Percentiles rank a stretch among this genome's conserved stretches.
phyloP scores from a whole-genome alignment of 2,113 vertebrate genomes.

The Cavia aperea region DNA sequence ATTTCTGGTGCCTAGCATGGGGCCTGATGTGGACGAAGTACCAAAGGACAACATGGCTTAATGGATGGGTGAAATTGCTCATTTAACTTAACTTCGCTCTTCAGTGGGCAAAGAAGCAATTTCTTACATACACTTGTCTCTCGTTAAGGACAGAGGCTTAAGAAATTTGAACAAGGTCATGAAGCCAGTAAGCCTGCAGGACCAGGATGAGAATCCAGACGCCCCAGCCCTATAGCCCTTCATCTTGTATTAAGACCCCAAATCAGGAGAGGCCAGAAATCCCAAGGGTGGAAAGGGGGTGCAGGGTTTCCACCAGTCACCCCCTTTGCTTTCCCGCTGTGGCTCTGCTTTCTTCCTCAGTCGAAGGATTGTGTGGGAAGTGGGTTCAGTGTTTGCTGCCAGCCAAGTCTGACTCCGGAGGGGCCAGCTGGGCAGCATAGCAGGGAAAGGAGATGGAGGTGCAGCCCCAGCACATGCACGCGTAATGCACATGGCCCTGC shows the following conservation, averaged over 20 bases:
- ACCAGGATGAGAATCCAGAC: neutral
- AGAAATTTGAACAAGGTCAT: neutral
- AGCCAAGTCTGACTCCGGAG: neutral
- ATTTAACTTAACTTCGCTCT: neutral
- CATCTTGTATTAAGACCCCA: neutral
- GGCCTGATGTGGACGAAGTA: fast-evolving
- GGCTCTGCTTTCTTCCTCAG: neutral
- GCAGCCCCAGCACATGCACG: fast-evolving
- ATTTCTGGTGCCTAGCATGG: neutral
- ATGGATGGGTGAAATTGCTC: neutral
- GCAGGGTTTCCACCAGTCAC: neutral
- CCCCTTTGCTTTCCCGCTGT: neutral
- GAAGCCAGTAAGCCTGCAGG: neutral
- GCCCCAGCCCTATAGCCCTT: neutral
- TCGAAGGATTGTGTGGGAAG: neutral
- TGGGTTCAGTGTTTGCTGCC: neutral
- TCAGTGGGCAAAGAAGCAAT: neutral
- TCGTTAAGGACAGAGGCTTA: neutral
- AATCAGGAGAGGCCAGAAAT: neutral
- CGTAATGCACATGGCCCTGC: neutral
- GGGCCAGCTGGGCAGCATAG: neutral
- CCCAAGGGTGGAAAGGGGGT: neutral
- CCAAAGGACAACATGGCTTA: neutral
- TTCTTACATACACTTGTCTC: neutral
- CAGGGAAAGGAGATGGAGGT: neutral